phyloP scores from a whole-genome alignment of 2,113 vertebrate genomes.

The Beaufortia kweichowensis region DNA sequence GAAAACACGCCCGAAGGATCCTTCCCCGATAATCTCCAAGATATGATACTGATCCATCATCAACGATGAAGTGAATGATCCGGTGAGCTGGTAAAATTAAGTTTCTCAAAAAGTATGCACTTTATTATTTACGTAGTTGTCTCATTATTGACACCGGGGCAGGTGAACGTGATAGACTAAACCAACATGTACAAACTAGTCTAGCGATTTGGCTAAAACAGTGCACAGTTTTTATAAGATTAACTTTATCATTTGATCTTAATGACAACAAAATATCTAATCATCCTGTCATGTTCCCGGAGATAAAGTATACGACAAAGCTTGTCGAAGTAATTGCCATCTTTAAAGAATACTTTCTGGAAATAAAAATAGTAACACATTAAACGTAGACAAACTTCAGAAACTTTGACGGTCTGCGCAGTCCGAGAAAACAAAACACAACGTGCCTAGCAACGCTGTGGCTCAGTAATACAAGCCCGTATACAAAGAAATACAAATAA shows the following conservation, averaged over 20 bases:
- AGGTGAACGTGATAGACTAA: neutral
- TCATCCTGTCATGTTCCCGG: neutral
- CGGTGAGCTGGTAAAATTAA: neutral
- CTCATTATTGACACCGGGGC: neutral
- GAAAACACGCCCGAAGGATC: slow-evolving; percentile 91
- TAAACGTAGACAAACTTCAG: slow-evolving; percentile 11
- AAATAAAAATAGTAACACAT: neutral
- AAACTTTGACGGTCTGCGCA: slow-evolving; percentile 27
- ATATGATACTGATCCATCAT: slow-evolving; percentile 88
- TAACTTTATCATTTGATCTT: neutral
- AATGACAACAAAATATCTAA: neutral
- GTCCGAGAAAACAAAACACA: slow-evolving; percentile 49
- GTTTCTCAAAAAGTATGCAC: neutral
- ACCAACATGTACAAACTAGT: neutral
- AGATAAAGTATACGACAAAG: neutral
- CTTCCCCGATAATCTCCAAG: slow-evolving; percentile 88
- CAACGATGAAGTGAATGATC: neutral
- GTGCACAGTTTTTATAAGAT: neutral
- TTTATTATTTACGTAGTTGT: neutral
- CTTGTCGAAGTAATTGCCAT: neutral
- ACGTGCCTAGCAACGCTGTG: slow-evolving; percentile 53
- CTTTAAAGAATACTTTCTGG: neutral
- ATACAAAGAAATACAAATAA: slow-evolving; percentile 3
- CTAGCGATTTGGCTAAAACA: neutral
- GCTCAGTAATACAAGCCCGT: slow-evolving; percentile 23